Conservation (phyloP, 2,888 invertebrate species). For the Himalopsyche anomala region DNA sequence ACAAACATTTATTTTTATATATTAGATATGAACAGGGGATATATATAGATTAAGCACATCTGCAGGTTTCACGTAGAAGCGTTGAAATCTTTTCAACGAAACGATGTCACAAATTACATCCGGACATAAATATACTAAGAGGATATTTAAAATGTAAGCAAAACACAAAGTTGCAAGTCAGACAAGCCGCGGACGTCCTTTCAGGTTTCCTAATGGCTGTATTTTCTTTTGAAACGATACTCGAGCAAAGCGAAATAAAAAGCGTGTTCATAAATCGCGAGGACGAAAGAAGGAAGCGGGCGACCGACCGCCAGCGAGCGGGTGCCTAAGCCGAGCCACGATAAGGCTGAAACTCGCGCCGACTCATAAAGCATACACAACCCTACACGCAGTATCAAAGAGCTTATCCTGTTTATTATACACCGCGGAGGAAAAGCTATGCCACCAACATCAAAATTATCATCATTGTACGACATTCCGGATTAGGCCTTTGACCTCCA, state of each 20-base stretch:
- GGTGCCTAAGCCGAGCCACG: conserved; percentile 1
- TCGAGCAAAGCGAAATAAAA: conserved; percentile 8
- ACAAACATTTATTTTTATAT: no score
- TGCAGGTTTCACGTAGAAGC: background rate
- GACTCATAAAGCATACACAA: conserved; percentile 38
- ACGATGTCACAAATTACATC: no score
- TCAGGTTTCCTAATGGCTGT: conserved; percentile 13
- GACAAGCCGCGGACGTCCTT: background rate
- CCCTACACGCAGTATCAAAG: background rate
- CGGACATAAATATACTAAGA: no score
- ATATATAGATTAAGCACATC: no score
- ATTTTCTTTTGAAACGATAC: conserved; percentile 37
- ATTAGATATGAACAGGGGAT: no score
- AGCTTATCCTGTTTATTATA: background rate
- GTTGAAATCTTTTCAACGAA: background rate
- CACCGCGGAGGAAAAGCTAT: background rate
- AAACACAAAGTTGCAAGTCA: background rate
- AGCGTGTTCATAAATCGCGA: conserved; percentile 39
- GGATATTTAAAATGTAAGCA: no score
- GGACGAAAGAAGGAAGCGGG: conserved; percentile 17
- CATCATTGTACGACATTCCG: no score
- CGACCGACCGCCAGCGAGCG: background rate
- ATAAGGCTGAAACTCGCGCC: background rate
- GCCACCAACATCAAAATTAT: no score
- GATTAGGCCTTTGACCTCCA: no score